phyloP scores from a whole-genome alignment of 2,797 vertebrate genomes.

The Schizopygopsis malacanthus region DNA sequence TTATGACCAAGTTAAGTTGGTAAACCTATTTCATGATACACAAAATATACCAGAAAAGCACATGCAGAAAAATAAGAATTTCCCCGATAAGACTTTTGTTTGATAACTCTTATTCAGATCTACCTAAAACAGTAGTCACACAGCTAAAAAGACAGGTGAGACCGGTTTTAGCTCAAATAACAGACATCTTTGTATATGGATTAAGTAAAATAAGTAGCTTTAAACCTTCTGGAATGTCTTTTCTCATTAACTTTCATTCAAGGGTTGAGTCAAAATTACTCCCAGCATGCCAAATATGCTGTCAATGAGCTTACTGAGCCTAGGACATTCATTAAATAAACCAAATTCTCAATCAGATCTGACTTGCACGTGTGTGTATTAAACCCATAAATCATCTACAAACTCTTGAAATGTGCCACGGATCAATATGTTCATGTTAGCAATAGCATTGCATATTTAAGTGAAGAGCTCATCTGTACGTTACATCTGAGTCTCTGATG shows the following conservation, averaged over 20 bases:
- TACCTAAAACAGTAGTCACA: background rate
- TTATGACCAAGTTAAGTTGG: background rate
- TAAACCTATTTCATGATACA: background rate
- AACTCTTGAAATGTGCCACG: background rate
- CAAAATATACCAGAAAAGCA: background rate
- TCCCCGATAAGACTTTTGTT: background rate
- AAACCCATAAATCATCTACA: background rate
- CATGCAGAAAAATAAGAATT: background rate
- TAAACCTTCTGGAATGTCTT: background rate
- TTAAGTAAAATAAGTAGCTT: background rate
- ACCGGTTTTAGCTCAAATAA: background rate
- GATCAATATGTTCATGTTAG: background rate
- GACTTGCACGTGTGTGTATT: background rate
- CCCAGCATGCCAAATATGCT: background rate
- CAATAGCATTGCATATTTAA: background rate
- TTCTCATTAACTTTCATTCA: background rate
- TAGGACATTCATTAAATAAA: background rate
- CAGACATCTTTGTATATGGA: background rate
- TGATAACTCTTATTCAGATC: background rate
- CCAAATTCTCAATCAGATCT: background rate
- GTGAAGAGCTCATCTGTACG: background rate
- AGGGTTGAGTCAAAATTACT: background rate
- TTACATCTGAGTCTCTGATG: conserved; percentile 7
- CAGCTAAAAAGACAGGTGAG: background rate
- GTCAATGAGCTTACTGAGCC: background rate